Evolutionary conservation across 1,140 invertebrate genomes (phyloP).

Genomic region (Pseudomyrmex dendroicus): DNA sequence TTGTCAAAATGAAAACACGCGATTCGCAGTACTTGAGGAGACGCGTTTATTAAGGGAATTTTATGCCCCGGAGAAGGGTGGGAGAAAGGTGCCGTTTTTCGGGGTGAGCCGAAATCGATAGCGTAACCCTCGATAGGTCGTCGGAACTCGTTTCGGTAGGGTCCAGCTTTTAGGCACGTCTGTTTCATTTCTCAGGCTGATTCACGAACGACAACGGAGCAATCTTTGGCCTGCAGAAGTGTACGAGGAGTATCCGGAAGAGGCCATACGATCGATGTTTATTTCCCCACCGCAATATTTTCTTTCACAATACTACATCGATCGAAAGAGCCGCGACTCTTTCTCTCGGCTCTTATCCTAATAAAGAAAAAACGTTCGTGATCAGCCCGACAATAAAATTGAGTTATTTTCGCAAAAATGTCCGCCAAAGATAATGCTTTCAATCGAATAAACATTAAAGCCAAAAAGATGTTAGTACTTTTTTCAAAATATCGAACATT

Average conservation of each 20-base stretch:
- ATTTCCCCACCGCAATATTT: background rate
- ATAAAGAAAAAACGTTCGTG: background rate
- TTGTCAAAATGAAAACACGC: background rate
- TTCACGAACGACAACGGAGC: conserved; percentile 7
- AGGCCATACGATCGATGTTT: background rate
- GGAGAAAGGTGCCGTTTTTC: conserved; percentile 6
- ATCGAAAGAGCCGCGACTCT: background rate
- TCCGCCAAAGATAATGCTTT: background rate
- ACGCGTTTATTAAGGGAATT: conserved; percentile 11
- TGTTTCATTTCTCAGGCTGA: conserved; percentile 2
- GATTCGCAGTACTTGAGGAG: background rate
- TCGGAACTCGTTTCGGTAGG: conserved; percentile 24
- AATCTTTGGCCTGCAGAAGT: conserved; percentile 3
- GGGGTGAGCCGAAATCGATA: conserved; percentile 33
- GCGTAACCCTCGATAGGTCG: conserved; percentile 18
- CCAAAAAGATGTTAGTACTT: background rate
- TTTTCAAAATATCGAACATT: too few relatives aligned
- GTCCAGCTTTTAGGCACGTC: background rate
- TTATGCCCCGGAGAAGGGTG: background rate
- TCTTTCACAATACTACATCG: too few relatives aligned
- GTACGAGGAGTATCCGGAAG: background rate
- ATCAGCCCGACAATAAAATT: background rate
- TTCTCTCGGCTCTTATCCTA: background rate
- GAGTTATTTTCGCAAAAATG: conserved; percentile 1
- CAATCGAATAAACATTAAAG: background rate